Conservation (phyloP, 2,113 vertebrate genomes). For the Zapornia atra region DNA sequence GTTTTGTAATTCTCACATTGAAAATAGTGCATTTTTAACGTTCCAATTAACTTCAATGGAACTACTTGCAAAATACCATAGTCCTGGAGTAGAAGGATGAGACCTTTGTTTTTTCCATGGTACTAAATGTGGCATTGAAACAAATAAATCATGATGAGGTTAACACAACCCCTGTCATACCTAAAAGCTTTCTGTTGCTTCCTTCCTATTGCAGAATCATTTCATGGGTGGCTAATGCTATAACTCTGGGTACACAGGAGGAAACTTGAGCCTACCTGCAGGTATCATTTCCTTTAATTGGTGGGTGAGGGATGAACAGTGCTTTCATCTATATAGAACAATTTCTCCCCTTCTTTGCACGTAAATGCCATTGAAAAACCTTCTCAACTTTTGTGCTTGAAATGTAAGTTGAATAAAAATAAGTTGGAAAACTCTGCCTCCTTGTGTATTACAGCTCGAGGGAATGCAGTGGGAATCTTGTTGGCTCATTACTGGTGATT, state of each 20-base stretch:
- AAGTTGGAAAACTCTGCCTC: constrained; percentile 37
- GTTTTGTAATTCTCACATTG: neutral
- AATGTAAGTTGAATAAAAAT: constrained; percentile 43
- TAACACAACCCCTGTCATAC: neutral
- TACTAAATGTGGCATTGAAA: neutral
- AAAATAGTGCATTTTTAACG: neutral
- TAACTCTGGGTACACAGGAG: neutral
- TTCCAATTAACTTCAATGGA: neutral
- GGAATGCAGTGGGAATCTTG: constrained; percentile 17
- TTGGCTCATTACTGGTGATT: constrained; percentile 49
- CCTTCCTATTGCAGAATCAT: neutral
- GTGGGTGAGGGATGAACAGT: neutral
- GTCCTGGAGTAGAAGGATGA: neutral
- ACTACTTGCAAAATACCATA: neutral
- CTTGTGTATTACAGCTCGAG: constrained; percentile 1
- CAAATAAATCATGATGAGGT: neutral
- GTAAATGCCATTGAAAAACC: neutral
- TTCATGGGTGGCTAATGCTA: neutral
- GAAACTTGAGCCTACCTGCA: neutral
- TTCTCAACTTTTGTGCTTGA: constrained; percentile 14
- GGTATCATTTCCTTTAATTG: neutral
- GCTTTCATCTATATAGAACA: neutral
- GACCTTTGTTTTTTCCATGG: neutral
- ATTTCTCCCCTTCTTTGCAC: neutral
- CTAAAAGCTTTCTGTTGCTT: neutral